Evolutionary conservation across 2,113 vertebrate species (phyloP).

Genomic region (Ramphastos sulfuratus): DNA sequence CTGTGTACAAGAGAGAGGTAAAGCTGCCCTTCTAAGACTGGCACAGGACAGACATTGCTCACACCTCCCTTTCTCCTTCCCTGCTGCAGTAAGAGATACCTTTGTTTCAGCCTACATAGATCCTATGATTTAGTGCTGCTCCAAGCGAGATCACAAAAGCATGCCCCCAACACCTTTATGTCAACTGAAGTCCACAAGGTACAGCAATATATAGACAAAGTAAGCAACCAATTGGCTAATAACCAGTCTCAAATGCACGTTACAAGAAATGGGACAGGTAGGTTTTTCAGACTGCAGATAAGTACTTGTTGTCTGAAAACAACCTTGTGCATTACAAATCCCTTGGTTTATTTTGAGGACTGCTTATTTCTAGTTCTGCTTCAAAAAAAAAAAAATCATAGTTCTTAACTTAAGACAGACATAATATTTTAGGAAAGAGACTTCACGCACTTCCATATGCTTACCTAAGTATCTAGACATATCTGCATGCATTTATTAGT

Average conservation of each 20-base stretch:
- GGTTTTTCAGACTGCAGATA: neutral
- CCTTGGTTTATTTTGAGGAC: neutral
- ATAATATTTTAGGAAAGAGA: neutral
- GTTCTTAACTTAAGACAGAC: neutral
- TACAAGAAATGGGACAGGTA: rapidly evolving
- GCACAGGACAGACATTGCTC: neutral
- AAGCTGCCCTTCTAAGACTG: neutral
- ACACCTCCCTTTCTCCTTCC: neutral
- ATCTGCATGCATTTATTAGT: neutral
- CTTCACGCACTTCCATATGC: neutral
- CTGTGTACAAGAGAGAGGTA: neutral
- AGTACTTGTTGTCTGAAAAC: neutral
- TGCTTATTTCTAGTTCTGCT: neutral
- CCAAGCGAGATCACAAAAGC: neutral
- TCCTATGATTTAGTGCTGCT: rapidly evolving
- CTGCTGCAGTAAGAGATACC: neutral
- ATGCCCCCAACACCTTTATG: neutral
- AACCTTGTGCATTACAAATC: neutral
- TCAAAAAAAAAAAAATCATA: neutral
- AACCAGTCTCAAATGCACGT: neutral
- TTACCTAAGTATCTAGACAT: neutral
- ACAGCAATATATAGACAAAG: rapidly evolving
- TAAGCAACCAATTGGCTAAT: neutral
- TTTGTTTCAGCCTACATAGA: rapidly evolving
- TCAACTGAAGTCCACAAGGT: neutral